Evolutionary conservation across 1,140 invertebrate genomes (phyloP), one percentile per base, ranked within the genome.

Genomic region (Mylabris phalerata): DNA sequence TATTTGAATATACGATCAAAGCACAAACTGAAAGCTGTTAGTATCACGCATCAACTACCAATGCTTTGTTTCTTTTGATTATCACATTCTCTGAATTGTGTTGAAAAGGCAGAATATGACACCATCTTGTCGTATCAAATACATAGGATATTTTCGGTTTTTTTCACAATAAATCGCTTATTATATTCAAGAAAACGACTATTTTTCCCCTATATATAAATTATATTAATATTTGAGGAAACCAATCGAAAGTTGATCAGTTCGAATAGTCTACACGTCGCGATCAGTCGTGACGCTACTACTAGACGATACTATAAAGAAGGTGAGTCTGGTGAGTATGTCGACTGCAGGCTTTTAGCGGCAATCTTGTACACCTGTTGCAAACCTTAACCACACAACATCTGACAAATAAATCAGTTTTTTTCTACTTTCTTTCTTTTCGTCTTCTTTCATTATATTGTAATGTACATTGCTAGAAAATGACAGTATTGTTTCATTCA

Each of bases 1-100:
- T 63, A 64, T 64, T 59, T 61, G 62, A 64, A 64, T 64, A 61
- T 51, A 56, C 62, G 62, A 64, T 64, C 62, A 64, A 64, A 64
- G 62, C 55, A 56, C 40, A 38, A 48, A 48, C 51, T 60, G 39
- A 40, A 52, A 55, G 39, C 43, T 50, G 27, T 48, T 50, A 59
- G 56, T 50, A 55, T 61, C 62, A 64, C 48, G 59, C 56, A 59
- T 64, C 59, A 51, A 61, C 59, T 61, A 57, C 50, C 57, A 61
- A 60, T 59, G 62, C 59, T 64, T 64, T 64, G 59, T 64, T 63
- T 67, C 65, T 65, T 67, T 65, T 67, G 65, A 63, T 62, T 61
- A 63, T 67, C 63, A 57, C 61, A 65, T 64, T 65, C 63, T 60
- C 57, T 42, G 59, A 56, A 66, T 59, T 63, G 48, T 60, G 50